Conservation (phyloP, 2,888 invertebrate genomes). For the Campopleginae sp. region DNA sequence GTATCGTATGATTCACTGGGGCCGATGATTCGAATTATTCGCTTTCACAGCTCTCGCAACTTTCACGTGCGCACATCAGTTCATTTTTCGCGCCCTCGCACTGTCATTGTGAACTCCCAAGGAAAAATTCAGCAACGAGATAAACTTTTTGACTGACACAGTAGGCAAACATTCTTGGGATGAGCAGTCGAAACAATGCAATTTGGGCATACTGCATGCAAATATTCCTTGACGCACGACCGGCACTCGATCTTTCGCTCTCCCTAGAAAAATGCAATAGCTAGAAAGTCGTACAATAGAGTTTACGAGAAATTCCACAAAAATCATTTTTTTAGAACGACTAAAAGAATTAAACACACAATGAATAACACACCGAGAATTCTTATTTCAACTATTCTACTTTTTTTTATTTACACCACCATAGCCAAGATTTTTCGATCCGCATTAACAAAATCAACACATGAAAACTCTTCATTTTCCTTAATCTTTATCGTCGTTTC, state of each 20-base stretch:
- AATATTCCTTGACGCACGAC: not conserved
- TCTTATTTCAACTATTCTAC: not conserved
- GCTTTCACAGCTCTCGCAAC: too few species aligned
- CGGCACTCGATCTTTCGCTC: too few species aligned
- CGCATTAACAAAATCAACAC: not conserved
- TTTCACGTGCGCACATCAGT: too few species aligned
- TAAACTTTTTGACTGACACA: not conserved
- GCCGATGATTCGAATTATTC: too few species aligned
- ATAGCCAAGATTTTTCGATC: not conserved
- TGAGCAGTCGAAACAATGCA: not conserved
- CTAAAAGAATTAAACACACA: not conserved
- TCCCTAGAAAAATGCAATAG: too few species aligned
- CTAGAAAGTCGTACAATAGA: too few species aligned
- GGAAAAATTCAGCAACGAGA: not conserved
- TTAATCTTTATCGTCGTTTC: not conserved
- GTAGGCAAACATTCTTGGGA: not conserved
- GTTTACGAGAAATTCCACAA: not conserved
- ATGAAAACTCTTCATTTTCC: not conserved
- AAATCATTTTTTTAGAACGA: not conserved
- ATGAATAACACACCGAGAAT: not conserved
- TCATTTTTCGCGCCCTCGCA: too few species aligned
- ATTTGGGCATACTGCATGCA: not conserved
- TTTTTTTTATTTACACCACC: slow-evolving; percentile 10
- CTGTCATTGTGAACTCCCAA: not conserved
- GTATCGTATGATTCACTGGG: slow-evolving; percentile 88